phyloP scores from a whole-genome alignment of 2,888 invertebrate genomes.

The Erebia epiphron region DNA sequence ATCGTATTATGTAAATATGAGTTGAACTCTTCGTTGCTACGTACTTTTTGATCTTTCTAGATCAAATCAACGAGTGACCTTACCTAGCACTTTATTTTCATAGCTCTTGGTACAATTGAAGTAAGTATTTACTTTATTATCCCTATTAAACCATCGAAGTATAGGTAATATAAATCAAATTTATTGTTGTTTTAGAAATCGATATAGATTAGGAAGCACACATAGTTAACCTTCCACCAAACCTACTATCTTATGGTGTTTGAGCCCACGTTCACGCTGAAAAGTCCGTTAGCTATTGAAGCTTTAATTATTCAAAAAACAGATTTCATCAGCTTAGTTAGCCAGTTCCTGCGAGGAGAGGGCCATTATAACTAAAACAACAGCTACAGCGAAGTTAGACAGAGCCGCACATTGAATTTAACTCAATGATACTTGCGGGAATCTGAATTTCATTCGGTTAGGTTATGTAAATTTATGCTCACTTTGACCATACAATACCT shows the following conservation, averaged over 20 bases:
- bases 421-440: slow-evolving; percentile 49
- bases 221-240: background rate
- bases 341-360: slow-evolving; percentile 61
- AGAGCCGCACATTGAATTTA: slow-evolving; percentile 64
- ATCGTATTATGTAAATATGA: slow-evolving; percentile 69
- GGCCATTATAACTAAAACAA: slow-evolving; percentile 69
- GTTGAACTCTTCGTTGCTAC: background rate
- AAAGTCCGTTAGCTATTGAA: slow-evolving; percentile 9
- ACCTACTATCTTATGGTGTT: background rate
- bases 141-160: too few relatives aligned
- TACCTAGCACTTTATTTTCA: background rate
- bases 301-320: slow-evolving; percentile 21
- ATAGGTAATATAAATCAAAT: too few relatives aligned
- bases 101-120: too few relatives aligned
- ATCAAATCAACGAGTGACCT: background rate
- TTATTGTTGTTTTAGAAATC: background rate
- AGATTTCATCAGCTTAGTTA: slow-evolving; percentile 20
- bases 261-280: background rate
- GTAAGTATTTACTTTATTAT: too few relatives aligned
- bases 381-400: slow-evolving; percentile 63
- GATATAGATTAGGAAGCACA: background rate
- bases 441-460: slow-evolving; percentile 51
- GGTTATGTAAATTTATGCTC: slow-evolving; percentile 25
- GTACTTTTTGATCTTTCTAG: background rate
- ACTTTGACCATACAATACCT: slow-evolving; percentile 16